A percentile compares a stretch with the other conserved stretches of the same genome.
phyloP scores from a whole-genome alignment of 2,888 invertebrate species.

The Melitaea athalia region DNA sequence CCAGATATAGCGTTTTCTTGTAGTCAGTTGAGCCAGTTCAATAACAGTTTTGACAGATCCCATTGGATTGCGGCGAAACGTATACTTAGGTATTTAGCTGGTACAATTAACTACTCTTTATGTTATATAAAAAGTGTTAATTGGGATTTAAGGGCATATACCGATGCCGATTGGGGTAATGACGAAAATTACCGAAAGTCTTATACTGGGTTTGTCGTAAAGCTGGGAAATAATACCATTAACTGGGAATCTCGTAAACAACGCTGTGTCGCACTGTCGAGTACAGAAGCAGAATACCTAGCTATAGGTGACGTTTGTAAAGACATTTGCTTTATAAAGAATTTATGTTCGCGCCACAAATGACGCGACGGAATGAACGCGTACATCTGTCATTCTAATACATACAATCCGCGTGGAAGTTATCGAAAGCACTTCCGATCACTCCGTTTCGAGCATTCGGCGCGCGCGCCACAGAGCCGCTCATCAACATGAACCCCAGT shows the following conservation, averaged over 20 bases:
- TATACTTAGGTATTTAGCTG: slow-evolving; percentile 29
- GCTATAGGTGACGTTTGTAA: slow-evolving; percentile 33
- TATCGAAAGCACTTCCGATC: too few species aligned
- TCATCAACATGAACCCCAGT: too few species aligned
- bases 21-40: slow-evolving; percentile 34
- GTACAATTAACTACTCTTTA: slow-evolving; percentile 28
- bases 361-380: too few species aligned
- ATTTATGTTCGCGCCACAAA: too few species aligned
- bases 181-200: slow-evolving; percentile 31
- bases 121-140: slow-evolving; percentile 16
- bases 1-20: slow-evolving; percentile 31
- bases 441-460: too few species aligned
- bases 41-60: slow-evolving; percentile 28
- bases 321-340: slow-evolving; percentile 36
- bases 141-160: slow-evolving; percentile 24
- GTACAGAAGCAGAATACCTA: slow-evolving; percentile 5
- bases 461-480: too few species aligned
- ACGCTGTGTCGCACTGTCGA: slow-evolving; percentile 27
- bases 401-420: too few species aligned
- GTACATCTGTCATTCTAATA: too few species aligned
- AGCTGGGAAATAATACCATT: background rate
- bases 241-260: slow-evolving; percentile 23
- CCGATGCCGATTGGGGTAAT: slow-evolving; percentile 32
- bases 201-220: slow-evolving; percentile 31
- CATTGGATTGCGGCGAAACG: slow-evolving; percentile 33